phyloP scores from a whole-genome alignment of 64 coral and sea anemone genomes.

The Dendrophyllia cribrosa region DNA sequence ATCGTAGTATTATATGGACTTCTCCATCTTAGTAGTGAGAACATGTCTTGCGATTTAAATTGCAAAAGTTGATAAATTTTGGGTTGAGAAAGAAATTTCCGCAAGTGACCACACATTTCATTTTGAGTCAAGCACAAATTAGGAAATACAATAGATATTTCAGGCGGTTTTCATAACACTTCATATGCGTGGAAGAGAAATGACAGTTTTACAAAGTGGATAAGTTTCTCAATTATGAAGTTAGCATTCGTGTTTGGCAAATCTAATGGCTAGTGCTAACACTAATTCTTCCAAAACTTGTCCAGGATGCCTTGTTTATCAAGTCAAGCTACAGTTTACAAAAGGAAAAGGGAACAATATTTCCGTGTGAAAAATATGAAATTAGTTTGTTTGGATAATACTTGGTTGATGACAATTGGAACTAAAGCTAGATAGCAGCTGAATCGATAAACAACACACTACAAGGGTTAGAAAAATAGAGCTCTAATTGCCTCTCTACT shows the following conservation, averaged over 20 bases:
- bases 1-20: too few species aligned
- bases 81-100: not conserved
- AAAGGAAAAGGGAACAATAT: conserved; percentile 34
- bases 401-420: not conserved
- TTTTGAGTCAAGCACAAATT: conserved; percentile 2
- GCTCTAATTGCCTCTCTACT: conserved; percentile 12
- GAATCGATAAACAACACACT: not conserved
- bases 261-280: not conserved
- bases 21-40: not conserved
- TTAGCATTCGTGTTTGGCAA: conserved; percentile 29
- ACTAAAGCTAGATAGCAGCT: not conserved
- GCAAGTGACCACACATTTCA: not conserved
- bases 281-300: not conserved
- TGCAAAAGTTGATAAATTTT: not conserved
- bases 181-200: not conserved
- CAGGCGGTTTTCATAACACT: conserved; percentile 12
- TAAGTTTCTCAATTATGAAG: conserved; percentile 24
- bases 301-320: conserved; percentile 7
- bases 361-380: conserved; percentile 17
- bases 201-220: conserved; percentile 48
- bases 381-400: conserved; percentile 27
- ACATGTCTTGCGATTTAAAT: not conserved
- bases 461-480: not conserved
- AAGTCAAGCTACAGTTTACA: conserved; percentile 4
- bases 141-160: not conserved